Evolutionary conservation across 2,888 invertebrate genomes (phyloP).

Genomic region (Philhelius pedissequus): DNA sequence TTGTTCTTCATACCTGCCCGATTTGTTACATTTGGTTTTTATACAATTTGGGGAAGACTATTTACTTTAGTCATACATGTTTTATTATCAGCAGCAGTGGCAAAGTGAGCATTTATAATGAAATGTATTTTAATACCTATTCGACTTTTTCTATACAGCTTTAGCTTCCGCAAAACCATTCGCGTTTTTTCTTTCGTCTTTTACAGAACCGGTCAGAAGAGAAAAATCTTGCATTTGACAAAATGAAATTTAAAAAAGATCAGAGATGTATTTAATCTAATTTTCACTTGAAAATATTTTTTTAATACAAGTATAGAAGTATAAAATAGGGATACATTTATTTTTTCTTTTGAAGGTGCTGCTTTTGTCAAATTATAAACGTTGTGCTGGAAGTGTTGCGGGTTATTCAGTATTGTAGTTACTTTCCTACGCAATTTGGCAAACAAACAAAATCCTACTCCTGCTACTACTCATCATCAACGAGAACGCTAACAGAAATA

Average conservation of each 20-base stretch:
- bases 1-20: slow-evolving; percentile 1
- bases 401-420: slow-evolving; percentile 10
- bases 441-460: not conserved
- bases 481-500: not conserved
- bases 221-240: not conserved
- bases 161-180: slow-evolving; percentile 27
- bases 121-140: not conserved
- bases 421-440: slow-evolving; percentile 26
- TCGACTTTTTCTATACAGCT: not conserved
- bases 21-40: slow-evolving; percentile 21
- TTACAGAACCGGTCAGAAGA: slow-evolving; percentile 48
- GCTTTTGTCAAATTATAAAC: slow-evolving; percentile 18
- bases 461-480: not conserved
- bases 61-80: slow-evolving; percentile 4
- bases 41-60: slow-evolving; percentile 21
- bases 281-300: not conserved
- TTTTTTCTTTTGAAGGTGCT: slow-evolving; percentile 13
- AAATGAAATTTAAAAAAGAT: not conserved
- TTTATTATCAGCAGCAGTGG: slow-evolving; percentile 26
- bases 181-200: slow-evolving; percentile 1
- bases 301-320: not conserved
- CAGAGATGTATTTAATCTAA: slow-evolving; percentile 21
- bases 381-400: slow-evolving; percentile 37
- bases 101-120: slow-evolving; percentile 5
- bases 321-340: not conserved